Evolutionary conservation across 2,113 vertebrate genomes (phyloP).

Genomic region (Myocastor coypus): DNA sequence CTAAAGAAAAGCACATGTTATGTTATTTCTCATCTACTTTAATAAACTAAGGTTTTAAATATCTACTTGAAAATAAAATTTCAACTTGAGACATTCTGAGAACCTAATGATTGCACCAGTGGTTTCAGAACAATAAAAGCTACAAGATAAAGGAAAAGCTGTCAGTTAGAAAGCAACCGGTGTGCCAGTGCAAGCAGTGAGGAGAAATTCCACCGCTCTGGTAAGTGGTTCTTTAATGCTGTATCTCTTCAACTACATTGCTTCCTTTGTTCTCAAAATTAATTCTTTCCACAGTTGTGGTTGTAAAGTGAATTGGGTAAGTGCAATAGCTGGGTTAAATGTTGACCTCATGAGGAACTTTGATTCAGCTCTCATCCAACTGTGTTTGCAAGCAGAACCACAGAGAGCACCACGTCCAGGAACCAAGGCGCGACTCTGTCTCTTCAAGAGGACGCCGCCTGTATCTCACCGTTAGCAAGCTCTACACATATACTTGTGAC

Average conservation of each 20-base stretch:
- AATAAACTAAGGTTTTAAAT: not conserved
- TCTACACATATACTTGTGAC: not conserved
- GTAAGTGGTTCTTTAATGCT: not conserved
- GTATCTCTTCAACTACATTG: not conserved
- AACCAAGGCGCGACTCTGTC: not conserved
- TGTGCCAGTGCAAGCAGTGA: not conserved
- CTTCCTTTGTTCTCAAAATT: not conserved
- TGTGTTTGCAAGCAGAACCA: not conserved
- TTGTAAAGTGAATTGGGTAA: not conserved
- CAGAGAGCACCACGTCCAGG: not conserved
- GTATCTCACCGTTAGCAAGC: not conserved
- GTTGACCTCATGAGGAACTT: not conserved
- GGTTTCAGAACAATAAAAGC: slow-evolving; percentile 27
- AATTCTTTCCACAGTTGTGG: not conserved
- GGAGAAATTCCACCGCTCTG: not conserved
- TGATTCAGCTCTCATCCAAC: not conserved
- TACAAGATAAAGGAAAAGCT: not conserved
- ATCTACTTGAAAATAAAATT: not conserved
- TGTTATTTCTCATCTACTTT: not conserved
- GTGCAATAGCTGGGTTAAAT: not conserved
- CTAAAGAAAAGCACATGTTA: not conserved
- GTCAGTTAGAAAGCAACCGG: not conserved
- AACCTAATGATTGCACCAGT: not conserved
- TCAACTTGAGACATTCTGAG: not conserved
- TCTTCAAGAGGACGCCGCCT: not conserved